Conservation (phyloP, 2,888 invertebrate species). For the Rhogogaster chlorosoma region DNA sequence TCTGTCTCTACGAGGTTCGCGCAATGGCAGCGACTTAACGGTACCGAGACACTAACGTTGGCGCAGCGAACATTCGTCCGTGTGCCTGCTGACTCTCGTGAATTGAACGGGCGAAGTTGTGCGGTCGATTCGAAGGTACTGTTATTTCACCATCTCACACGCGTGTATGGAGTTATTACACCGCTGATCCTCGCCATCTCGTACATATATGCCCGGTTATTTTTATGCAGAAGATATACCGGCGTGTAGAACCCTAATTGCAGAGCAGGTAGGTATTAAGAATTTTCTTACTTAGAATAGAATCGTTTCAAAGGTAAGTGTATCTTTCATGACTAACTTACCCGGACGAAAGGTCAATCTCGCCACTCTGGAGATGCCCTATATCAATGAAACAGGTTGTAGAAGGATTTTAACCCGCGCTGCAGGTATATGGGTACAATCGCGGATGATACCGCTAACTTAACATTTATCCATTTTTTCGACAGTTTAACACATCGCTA, state of each 20-base stretch:
- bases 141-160: conserved; percentile 42
- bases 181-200: background rate
- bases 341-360: background rate
- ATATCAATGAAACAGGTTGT: conserved; percentile 12
- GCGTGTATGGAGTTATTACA: background rate
- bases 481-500: background rate
- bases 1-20: conserved; percentile 12
- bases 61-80: background rate
- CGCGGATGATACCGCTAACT: conserved; percentile 21
- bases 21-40: conserved; percentile 37
- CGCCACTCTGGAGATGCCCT: background rate
- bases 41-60: conserved; percentile 36
- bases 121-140: conserved; percentile 49
- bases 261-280: background rate
- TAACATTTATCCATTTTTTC: background rate
- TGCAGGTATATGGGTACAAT: too few relatives aligned
- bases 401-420: too few relatives aligned
- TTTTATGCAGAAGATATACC: background rate
- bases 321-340: background rate
- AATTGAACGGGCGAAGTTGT: conserved; percentile 40
- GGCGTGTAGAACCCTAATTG: background rate
- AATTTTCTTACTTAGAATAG: background rate
- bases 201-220: background rate
- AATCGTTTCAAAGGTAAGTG: background rate
- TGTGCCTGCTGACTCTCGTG: conserved; percentile 38